Evolutionary conservation across 2,113 vertebrate species (phyloP).

Genomic region (Alethe castanea): DNA sequence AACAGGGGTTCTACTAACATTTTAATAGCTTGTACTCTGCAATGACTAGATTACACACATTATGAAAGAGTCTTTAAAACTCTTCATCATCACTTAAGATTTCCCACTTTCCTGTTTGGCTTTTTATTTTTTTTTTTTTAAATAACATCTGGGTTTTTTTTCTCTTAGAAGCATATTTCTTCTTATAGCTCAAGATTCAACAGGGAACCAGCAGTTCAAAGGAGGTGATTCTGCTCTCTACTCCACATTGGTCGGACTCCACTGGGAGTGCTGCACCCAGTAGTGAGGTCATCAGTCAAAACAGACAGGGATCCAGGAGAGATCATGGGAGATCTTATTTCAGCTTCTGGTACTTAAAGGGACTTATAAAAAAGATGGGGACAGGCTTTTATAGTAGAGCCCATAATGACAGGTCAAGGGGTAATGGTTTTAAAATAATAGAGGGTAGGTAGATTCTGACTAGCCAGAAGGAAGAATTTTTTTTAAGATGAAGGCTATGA

Average conservation of each 20-base stretch:
- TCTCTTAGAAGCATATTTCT: neutral
- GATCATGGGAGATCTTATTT: neutral
- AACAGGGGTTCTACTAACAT: neutral
- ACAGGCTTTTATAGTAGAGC: neutral
- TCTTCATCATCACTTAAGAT: neutral
- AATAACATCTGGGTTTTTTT: rapidly evolving
- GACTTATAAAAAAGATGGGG: neutral
- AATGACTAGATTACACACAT: neutral
- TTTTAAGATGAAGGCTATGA: neutral
- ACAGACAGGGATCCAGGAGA: neutral
- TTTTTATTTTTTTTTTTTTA: no score
- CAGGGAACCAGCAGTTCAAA: neutral
- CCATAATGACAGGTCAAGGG: rapidly evolving
- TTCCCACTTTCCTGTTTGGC: rapidly evolving
- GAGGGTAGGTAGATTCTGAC: neutral
- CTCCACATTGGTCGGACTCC: neutral
- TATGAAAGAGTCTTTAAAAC: neutral
- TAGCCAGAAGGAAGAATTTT: neutral
- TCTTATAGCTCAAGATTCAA: neutral
- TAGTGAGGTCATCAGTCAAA: neutral
- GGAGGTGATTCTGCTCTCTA: neutral
- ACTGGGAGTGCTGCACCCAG: neutral
- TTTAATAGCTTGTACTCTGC: neutral
- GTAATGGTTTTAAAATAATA: neutral
- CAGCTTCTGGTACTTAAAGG: neutral